Evolutionary conservation across 2,888 invertebrate genomes (phyloP).

Genomic region (Acrobasis suavella): DNA sequence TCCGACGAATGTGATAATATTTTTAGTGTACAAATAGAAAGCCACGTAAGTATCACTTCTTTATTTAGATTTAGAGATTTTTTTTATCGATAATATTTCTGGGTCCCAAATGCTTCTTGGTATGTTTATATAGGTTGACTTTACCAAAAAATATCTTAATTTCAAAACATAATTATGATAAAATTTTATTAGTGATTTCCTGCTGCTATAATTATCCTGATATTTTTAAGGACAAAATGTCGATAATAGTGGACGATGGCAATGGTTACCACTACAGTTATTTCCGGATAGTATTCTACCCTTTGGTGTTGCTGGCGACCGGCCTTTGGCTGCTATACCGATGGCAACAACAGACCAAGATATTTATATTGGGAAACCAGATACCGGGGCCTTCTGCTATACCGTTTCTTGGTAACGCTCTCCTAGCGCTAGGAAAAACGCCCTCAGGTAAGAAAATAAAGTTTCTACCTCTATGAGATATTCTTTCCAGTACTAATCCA

Average conservation of each 20-base stretch:
- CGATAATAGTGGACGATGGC: constrained; percentile 40
- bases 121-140: no score
- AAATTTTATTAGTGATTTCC: no score
- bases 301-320: constrained; percentile 49
- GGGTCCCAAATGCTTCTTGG: no score
- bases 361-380: constrained; percentile 85
- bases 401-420: constrained; percentile 88
- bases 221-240: constrained; percentile 39
- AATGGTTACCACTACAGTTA: constrained; percentile 30
- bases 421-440: constrained; percentile 83
- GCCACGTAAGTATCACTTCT: neutral
- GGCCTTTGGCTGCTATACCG: constrained; percentile 62
- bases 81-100: no score
- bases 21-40: neutral
- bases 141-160: no score
- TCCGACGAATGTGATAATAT: neutral
- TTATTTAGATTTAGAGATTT: neutral
- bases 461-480: neutral
- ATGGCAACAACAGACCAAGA: constrained; percentile 75
- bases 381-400: constrained; percentile 86
- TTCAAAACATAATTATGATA: no score
- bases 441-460: constrained; percentile 80
- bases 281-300: constrained; percentile 47
- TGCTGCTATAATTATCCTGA: neutral
- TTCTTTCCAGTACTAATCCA: neutral